Conservation (phyloP, 2,797 vertebrate genomes). For the Coracias cyanogaster region DNA sequence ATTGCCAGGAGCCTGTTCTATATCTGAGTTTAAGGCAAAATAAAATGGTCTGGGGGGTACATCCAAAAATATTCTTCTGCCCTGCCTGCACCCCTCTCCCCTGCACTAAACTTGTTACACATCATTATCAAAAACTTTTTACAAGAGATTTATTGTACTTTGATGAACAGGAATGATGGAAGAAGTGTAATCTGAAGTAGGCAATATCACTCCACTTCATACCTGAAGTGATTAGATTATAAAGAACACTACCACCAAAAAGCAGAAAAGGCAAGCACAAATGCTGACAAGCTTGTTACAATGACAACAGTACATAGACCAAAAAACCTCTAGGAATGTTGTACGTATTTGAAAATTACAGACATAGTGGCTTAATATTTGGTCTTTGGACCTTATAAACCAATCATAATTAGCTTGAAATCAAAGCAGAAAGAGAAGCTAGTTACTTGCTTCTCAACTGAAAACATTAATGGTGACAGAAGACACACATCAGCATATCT, state of each 20-base stretch:
- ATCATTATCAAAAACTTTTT: neutral
- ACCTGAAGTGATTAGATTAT: neutral
- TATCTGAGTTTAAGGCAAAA: neutral
- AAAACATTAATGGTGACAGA: neutral
- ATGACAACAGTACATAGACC: neutral
- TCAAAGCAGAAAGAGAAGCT: neutral
- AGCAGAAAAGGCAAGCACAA: neutral
- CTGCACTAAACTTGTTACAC: neutral
- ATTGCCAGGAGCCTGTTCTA: neutral
- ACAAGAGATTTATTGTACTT: neutral
- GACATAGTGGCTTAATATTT: neutral
- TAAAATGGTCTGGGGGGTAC: neutral
- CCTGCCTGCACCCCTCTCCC: neutral
- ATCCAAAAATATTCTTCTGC: neutral
- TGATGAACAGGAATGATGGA: neutral
- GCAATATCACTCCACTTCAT: neutral
- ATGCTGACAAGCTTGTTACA: neutral
- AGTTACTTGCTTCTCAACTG: neutral
- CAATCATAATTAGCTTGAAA: neutral
- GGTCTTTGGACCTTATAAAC: neutral
- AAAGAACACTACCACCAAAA: neutral
- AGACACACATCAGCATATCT: neutral
- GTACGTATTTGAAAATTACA: neutral
- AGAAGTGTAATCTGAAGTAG: neutral
- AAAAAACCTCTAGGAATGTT: fast-evolving